Base-by-base conservation (phyloP, 2,888 invertebrate genomes). In the Syrphus vitripennis region DNA sequence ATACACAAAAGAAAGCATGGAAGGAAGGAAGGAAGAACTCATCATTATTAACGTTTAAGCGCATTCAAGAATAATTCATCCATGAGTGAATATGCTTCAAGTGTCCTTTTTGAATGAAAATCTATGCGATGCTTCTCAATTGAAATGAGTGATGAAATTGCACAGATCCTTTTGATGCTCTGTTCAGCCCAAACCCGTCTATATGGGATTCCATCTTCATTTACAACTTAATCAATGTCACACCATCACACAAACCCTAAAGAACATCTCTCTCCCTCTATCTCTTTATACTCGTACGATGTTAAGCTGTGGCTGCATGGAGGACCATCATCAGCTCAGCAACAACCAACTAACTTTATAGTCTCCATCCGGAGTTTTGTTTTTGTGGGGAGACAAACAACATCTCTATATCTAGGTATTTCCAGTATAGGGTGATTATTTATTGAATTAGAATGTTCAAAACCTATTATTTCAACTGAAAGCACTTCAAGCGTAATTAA, bases 21-120 rank as follows among this genome's bases (percentile, higher is more conserved):
- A 53, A 24, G 48, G 19, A 71, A 40, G 61, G 55, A 61, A 50
- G 42, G 63, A 67, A 65, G 55, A 65, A 71, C 6, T 71, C 71
- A 84, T 71, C 71, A 84, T 80, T 80, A 83, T 71, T 76, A 65
- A 80, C 75, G 71, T 65, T 42, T 53, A 61, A 83, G 40, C 26
- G 37, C 63, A 70, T 63, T 70, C 34, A 40, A 63, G 40, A 53
- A 69, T 48, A 61, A 74, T 55, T 42, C 69, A 74, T 48, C 69
- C 69, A 50, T 37, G 61, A 45, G 79, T 55, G 74, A 48, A 70
- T n/a, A n/a, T 53, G 50, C 50, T 67, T 31, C 14, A 55, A 74
- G 67, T 53, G 29, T 69, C 37, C 45, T 59, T 10, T 55, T n/a
- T 53, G 4, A 65, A 34, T 65, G 57, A 16, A 48, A 37, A 14